Base-by-base conservation (phyloP, 2,797 vertebrate genomes). In the Danio kyathit region DNA sequence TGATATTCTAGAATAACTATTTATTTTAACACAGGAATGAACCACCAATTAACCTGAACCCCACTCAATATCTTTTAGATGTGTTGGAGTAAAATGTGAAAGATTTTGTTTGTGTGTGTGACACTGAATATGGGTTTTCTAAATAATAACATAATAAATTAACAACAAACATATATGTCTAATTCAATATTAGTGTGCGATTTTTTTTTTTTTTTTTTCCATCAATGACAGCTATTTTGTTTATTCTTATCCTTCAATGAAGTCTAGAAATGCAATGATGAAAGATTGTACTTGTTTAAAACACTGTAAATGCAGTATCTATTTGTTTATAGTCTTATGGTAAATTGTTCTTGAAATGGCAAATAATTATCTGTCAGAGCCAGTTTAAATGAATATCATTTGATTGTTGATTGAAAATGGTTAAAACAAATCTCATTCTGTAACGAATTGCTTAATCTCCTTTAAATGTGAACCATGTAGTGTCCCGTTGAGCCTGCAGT, bases 271-370 rank as follows among this genome's bases (percentile, higher is more conserved):
- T 41, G 16, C 56, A 71, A 38, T 19, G 4, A 71, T 56, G 12
- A 54, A 71, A 71, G 6, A 71, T 40, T 57, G 12, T 57, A 29
- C 29, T 29, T 46, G 12, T 57, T 72, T 44, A 14, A 72, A 43
- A 71, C 51, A 17, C 9, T 71, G 6, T 14, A 71, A 51, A n/a
- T 40, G 16, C 51, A 17, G 54, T n/a, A n/a, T 29, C 48, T 11
- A 49, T 71, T 43, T 54, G 11, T 41, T 10, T 41, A 56, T 19
- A 71, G 38, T 4, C 17, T 56, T 5, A 17, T 41, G 11, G n/a
- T 4, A 43, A 71, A 56, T 43, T 14, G 17, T 4, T 56, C n/a
- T 21, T 73, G 19, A 73, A 44, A 72, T 72, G 52, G 7, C 41
- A 57, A 57, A 56, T 43, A 54, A 43, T 17, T 43, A 56, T 13